These are phyloP conservation scores for Leptinotarsa peninsularis DNA, from an alignment of 2,888 invertebrate species.

Conservation along the genomic window DNA sequence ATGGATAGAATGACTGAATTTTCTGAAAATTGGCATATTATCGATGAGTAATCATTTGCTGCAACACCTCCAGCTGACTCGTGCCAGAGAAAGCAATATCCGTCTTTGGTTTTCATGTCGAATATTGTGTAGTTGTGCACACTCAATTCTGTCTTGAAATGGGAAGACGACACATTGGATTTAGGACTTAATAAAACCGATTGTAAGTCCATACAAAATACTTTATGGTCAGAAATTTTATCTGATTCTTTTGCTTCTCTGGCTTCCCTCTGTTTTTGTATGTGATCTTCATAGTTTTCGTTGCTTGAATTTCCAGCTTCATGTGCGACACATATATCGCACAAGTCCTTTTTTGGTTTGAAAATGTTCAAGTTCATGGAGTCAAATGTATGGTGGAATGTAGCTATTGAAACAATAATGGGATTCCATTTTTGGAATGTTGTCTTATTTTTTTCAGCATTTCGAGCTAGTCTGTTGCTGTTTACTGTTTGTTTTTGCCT, in stretches of 20 bases:
- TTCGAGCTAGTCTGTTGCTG: conserved; percentile 21
- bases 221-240: too few species aligned
- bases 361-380: not conserved
- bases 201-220: too few species aligned
- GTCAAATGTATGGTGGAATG: conserved; percentile 28
- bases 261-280: too few species aligned
- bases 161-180: conserved; percentile 22
- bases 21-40: not conserved
- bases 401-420: conserved; percentile 34
- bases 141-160: conserved; percentile 38
- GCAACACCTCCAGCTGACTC: not conserved
- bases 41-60: conserved; percentile 9
- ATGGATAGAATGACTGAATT: too few species aligned
- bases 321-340: not conserved
- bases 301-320: too few species aligned
- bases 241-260: too few species aligned
- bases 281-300: too few species aligned
- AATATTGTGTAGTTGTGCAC: conserved; percentile 44
- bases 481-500: conserved; percentile 14
- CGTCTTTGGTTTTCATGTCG: conserved; percentile 37
- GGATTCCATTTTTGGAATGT: conserved; percentile 38
- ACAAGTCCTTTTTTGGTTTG: conserved; percentile 29
- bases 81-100: conserved; percentile 39
- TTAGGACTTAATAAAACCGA: too few species aligned
- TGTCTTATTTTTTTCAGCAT: conserved; percentile 14